Evolutionary conservation across 2,113 vertebrate genomes (phyloP).

Genomic region (Callopanchax toddi): DNA sequence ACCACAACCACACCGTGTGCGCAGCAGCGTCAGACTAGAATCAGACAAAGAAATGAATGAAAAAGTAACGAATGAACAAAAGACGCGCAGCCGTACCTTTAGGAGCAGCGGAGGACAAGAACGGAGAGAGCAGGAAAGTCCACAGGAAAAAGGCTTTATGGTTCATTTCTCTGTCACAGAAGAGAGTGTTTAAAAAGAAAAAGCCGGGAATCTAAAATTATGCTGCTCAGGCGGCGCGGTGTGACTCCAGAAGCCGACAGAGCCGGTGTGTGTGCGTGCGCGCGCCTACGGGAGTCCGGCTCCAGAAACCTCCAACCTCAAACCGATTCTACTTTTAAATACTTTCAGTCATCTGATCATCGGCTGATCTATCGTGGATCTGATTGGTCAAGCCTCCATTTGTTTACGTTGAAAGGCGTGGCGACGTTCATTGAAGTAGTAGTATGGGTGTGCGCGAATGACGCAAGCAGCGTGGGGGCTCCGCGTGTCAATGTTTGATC

Average conservation of each 20-base stretch:
- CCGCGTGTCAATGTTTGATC: no score
- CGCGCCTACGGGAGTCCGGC: constrained; percentile 1
- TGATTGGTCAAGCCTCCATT: constrained; percentile 83
- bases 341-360: constrained; percentile 85
- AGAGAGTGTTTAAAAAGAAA: constrained; percentile 5
- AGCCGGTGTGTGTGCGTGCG: constrained; percentile 19
- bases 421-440: constrained; percentile 72
- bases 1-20: no score
- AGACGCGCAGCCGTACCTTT: constrained; percentile 69
- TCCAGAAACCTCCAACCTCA: constrained; percentile 38
- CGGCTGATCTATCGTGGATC: constrained; percentile 74
- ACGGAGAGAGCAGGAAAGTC: constrained; percentile 56
- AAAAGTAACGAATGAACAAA: constrained; percentile 16
- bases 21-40: background rate
- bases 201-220: background rate
- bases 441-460: constrained; percentile 44
- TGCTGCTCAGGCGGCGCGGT: background rate
- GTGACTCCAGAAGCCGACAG: constrained; percentile 39
- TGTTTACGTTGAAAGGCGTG: constrained; percentile 75
- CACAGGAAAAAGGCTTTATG: constrained; percentile 43
- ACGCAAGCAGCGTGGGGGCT: constrained; percentile 20
- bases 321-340: constrained; percentile 82
- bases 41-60: constrained; percentile 1
- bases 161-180: constrained; percentile 63
- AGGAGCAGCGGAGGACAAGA: constrained; percentile 29